Percentiles rank a stretch among this genome's conserved stretches.
Conservation (phyloP, 2,113 vertebrate genomes). For the Pogonocichla stellata region DNA sequence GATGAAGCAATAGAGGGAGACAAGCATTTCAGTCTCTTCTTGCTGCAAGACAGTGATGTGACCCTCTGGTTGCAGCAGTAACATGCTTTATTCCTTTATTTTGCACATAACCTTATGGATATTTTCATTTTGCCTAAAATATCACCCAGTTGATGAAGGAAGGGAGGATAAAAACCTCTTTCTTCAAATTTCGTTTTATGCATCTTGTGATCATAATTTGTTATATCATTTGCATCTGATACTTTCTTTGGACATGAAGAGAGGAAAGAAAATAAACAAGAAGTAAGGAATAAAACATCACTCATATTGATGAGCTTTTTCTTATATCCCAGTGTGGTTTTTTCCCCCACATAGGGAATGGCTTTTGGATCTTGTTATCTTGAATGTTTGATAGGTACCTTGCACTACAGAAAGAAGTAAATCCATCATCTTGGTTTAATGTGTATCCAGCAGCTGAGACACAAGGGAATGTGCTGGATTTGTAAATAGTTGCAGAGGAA, state of each 20-base stretch:
- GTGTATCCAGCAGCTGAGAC: neutral
- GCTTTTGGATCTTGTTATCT: neutral
- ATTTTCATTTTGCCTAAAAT: neutral
- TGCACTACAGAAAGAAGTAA: neutral
- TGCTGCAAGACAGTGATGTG: neutral
- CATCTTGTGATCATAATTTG: neutral
- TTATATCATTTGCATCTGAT: neutral
- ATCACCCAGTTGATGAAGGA: neutral
- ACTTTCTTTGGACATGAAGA: neutral
- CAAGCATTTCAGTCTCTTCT: neutral
- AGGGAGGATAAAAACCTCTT: neutral
- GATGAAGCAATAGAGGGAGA: neutral
- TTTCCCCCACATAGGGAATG: rapidly evolving
- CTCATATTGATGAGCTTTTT: neutral
- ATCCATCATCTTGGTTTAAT: neutral
- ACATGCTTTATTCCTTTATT: neutral
- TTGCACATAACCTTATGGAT: neutral
- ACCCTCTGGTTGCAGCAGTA: neutral
- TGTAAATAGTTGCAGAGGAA: neutral
- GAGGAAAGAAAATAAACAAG: neutral
- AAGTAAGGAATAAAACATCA: neutral
- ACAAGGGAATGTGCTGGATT: neutral
- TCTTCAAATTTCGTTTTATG: neutral
- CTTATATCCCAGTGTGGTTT: neutral
- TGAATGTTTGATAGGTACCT: neutral